Conservation (phyloP, 1,140 invertebrate species). For the Diplogasteroides magnus region DNA sequence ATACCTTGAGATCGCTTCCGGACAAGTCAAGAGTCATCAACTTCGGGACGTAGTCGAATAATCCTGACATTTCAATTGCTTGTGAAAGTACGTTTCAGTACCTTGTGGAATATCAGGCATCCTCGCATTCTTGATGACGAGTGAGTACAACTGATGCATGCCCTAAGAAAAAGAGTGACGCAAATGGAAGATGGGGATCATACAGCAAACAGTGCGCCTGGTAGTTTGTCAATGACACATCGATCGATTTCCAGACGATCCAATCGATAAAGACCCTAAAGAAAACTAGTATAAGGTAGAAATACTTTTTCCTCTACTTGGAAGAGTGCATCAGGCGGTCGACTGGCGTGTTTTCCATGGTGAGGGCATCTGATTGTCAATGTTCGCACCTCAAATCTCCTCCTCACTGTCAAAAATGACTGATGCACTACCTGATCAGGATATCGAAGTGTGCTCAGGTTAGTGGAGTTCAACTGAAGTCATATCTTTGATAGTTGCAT, state of each 20-base stretch:
- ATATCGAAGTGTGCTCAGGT: slow-evolving; percentile 16
- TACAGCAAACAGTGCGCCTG: slow-evolving; percentile 27
- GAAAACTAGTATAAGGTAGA: slow-evolving; percentile 7
- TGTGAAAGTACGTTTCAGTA: too few species aligned
- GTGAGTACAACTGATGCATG: slow-evolving; percentile 29
- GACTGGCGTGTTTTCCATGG: slow-evolving; percentile 12
- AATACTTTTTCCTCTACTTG: neutral
- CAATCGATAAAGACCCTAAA: slow-evolving; percentile 25
- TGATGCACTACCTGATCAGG: slow-evolving; percentile 23
- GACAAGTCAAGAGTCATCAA: slow-evolving; percentile 34
- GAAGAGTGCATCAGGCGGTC: slow-evolving; percentile 16
- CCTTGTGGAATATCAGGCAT: slow-evolving; percentile 25
- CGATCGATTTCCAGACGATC: slow-evolving; percentile 35
- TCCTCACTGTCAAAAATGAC: too few species aligned
- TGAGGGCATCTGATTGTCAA: slow-evolving; percentile 35
- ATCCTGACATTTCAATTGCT: too few species aligned
- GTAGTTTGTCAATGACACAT: slow-evolving; percentile 26
- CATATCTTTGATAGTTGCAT: too few species aligned
- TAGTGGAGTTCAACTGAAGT: slow-evolving; percentile 33
- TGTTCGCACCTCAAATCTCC: too few species aligned
- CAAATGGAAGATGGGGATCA: neutral
- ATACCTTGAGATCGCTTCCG: slow-evolving; percentile 29
- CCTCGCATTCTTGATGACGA: slow-evolving; percentile 30
- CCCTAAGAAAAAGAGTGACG: slow-evolving; percentile 15
- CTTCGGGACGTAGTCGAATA: slow-evolving; percentile 25